A percentile compares a stretch with the other conserved stretches of the same genome.
phyloP scores from a whole-genome alignment of 2,113 vertebrate genomes.

The Onychostoma macrolepis region DNA sequence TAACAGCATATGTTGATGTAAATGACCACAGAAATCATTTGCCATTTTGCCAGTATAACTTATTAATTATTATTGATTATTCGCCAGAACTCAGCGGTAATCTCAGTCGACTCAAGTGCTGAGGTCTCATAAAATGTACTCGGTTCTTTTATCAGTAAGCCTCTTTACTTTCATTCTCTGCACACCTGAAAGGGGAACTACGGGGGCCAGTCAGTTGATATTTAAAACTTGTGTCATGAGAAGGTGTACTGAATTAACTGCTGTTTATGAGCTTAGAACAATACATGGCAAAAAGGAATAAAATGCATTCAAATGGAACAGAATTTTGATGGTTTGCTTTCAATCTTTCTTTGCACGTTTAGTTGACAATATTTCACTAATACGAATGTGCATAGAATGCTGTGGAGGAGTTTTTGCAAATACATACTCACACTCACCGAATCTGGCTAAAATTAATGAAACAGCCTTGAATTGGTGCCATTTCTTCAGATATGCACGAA shows the following conservation, averaged over 20 bases:
- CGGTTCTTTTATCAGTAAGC: constrained; percentile 38
- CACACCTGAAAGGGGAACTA: constrained; percentile 78
- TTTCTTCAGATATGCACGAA: neutral
- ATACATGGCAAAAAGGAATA: neutral
- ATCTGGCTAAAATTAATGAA: neutral
- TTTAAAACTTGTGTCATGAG: constrained; percentile 74
- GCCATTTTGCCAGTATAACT: neutral
- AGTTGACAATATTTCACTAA: neutral
- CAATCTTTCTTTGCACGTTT: neutral
- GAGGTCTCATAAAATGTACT: constrained; percentile 47
- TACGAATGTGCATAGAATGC: neutral
- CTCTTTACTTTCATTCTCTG: constrained; percentile 48
- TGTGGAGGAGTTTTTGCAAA: neutral
- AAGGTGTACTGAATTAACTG: constrained; percentile 63
- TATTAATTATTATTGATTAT: constrained; percentile 23
- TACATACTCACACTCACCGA: neutral
- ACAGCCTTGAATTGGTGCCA: neutral
- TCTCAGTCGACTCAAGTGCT: constrained; percentile 45
- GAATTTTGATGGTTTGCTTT: neutral
- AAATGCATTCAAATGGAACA: neutral
- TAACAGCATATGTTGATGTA: neutral
- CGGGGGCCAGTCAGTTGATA: constrained; percentile 76
- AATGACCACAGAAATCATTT: neutral
- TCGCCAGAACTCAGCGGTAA: constrained; percentile 48
- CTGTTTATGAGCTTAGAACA: constrained; percentile 51